Evolutionary conservation across 2,113 vertebrate genomes (phyloP), one percentile per base, ranked within the genome.

Genomic region (Ophthalmotilapia sp.): DNA sequence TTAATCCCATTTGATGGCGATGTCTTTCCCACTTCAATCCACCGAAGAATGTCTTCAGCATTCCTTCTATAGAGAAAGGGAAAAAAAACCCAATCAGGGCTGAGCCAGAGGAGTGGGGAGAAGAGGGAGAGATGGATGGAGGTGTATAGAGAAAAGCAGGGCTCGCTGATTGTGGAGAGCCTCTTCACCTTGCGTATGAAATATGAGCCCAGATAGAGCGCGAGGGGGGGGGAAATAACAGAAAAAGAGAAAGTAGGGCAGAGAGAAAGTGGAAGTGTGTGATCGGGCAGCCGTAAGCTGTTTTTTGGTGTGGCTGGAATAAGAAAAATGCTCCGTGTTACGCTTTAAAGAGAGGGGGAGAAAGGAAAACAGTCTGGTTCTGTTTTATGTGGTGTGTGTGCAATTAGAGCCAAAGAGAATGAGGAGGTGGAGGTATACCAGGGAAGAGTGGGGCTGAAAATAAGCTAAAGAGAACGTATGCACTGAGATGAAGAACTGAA

Each of bases 321-420:
- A 91, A 93, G 93, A 91, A 89, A 93, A 92, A 90, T 55, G 75
- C 89, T 93, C 87, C 90, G 80, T 93, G 89, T 90, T 91, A 85
- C 54, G 10, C 88, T 92, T 90, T 88, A 91, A 93, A 88, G 68
- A 55, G 56, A 49, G 26, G 15, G 21, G 81, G 89, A 82, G 85
- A 83, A 95, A 95, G 92, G 91, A 92, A 95, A 96, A 95, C 93
- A 95, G 95, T 96, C 94, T 96, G 96, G 92, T 95, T 96, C 90
- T 95, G 95, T 95, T 96, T 96, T 95, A 94, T 95, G 93, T 95
- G 94, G 94, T 93, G 95, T 95, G 94, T 95, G 86, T 90, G 94
- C 91, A 96, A 96, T 96, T 97, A 95, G 93, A 94, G 87, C 87
- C 88, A 70, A 36, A 88, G 81, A 84, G 81, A 81, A 83, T 7